phyloP scores from a whole-genome alignment of 2,888 invertebrate species.

The Himalopsyche kuldschensis region DNA sequence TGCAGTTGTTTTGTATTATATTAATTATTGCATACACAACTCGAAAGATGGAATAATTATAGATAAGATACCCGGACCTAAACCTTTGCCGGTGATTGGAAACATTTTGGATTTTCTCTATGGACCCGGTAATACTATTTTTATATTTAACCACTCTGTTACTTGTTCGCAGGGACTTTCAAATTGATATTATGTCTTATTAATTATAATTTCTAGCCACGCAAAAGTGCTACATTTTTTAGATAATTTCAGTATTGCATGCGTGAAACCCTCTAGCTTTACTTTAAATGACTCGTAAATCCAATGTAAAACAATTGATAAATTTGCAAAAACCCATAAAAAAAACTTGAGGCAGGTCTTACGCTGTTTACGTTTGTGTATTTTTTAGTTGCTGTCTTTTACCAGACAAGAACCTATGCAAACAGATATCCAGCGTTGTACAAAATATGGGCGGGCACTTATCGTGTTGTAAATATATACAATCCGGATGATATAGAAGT shows the following conservation, averaged over 20 bases:
- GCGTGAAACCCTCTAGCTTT: background rate
- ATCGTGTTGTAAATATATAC: conserved; percentile 8
- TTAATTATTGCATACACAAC: conserved; percentile 16
- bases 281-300: background rate
- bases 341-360: too few relatives aligned
- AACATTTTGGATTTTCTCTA: conserved; percentile 33
- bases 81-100: conserved; percentile 33
- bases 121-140: conserved; percentile 25
- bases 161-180: too few relatives aligned
- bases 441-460: background rate
- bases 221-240: too few relatives aligned
- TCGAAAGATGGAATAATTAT: conserved; percentile 31
- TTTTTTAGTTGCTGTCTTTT: conserved; percentile 36
- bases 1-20: conserved; percentile 1
- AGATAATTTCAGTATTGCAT: too few relatives aligned
- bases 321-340: background rate
- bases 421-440: conserved; percentile 29
- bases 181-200: too few relatives aligned
- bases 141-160: background rate
- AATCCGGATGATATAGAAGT: conserved; percentile 21
- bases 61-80: conserved; percentile 39
- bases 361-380: too few relatives aligned
- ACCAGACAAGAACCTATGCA: conserved; percentile 7
- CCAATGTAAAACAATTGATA: background rate
- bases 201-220: too few relatives aligned